A percentile compares a stretch with the other conserved stretches of the same genome.
Conservation (phyloP, 2,113 vertebrate species). For the Pseudorectes ferrugineus region DNA sequence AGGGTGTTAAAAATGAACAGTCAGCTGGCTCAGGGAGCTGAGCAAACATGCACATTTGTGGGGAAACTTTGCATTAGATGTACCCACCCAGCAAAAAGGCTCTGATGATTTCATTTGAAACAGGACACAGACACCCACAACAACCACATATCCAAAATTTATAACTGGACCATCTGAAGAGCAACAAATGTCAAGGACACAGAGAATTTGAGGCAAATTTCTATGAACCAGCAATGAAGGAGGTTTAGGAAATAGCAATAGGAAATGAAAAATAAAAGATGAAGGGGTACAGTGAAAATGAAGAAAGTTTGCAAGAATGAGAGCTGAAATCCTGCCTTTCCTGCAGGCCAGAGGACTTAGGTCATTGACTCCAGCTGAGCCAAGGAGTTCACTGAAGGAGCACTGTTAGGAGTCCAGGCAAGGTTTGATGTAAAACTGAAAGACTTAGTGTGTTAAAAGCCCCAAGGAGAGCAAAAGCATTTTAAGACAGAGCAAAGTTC, state of each 20-base stretch:
- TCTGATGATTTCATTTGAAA: neutral
- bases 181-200: neutral
- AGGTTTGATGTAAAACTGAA: neutral
- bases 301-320: neutral
- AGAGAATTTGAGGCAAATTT: neutral
- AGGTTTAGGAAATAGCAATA: neutral
- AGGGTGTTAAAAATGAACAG: neutral
- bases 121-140: neutral
- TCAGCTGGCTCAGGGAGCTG: neutral
- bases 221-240: neutral
- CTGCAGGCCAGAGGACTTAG: constrained; percentile 5
- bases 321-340: neutral
- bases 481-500: neutral
- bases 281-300: neutral
- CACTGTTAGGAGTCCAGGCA: neutral
- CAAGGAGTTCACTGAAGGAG: neutral
- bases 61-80: neutral
- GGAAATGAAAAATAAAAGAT: neutral
- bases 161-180: neutral
- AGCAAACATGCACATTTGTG: neutral
- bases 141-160: neutral
- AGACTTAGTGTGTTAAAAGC: neutral
- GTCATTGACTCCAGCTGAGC: neutral
- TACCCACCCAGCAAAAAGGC: neutral
- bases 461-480: neutral